Evolutionary conservation across 2,113 vertebrate genomes (phyloP).

Genomic region (Tringa solitaria): DNA sequence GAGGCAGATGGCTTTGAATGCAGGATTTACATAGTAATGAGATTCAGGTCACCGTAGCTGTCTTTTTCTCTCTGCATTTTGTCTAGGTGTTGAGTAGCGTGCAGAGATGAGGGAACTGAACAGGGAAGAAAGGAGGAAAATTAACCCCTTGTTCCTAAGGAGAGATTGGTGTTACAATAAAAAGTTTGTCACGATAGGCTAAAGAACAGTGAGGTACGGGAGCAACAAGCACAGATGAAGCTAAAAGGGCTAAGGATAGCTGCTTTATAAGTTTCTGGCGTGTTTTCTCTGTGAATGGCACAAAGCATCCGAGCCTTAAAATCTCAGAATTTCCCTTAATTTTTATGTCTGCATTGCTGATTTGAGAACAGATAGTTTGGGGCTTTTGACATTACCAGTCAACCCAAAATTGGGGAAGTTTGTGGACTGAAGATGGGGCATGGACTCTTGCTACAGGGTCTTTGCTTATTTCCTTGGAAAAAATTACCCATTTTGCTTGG

Average conservation of each 20-base stretch:
- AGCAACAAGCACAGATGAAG: background rate
- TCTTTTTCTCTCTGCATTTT: slow-evolving; percentile 57
- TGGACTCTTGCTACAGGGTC: background rate
- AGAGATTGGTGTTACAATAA: background rate
- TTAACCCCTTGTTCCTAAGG: slow-evolving; percentile 53
- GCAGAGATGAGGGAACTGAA: background rate
- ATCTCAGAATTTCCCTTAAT: background rate
- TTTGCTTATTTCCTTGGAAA: background rate
- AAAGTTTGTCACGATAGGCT: background rate
- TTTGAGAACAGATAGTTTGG: background rate
- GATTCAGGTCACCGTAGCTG: slow-evolving; percentile 64
- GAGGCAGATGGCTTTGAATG: slow-evolving; percentile 67
- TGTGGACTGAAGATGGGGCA: background rate
- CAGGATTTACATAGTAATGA: slow-evolving; percentile 73
- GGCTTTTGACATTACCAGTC: background rate
- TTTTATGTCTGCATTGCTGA: rapidly evolving
- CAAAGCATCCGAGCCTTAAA: background rate
- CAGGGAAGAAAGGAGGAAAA: slow-evolving; percentile 11
- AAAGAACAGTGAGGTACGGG: background rate
- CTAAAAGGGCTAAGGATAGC: background rate
- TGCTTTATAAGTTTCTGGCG: background rate
- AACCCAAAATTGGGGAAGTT: background rate
- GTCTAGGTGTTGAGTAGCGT: slow-evolving; percentile 39
- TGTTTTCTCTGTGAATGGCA: background rate
- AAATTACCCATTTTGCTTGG: background rate